Percentiles rank a stretch among this genome's conserved stretches.
Evolutionary conservation across 2,888 invertebrate species (phyloP).

Genomic region (Oscheius onirici): DNA sequence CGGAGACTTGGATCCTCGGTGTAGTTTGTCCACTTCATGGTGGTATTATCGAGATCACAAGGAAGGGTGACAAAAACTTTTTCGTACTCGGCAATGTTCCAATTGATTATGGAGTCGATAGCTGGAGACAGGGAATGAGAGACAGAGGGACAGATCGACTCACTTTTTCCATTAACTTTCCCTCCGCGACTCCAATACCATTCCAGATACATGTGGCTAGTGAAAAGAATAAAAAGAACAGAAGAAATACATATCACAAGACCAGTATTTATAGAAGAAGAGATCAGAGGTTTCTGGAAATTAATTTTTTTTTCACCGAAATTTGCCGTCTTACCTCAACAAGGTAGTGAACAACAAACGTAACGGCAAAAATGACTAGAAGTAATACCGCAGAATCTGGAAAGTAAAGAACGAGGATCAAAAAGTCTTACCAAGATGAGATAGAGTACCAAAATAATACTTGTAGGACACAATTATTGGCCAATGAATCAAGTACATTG

Average conservation of each 20-base stretch:
- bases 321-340: background rate
- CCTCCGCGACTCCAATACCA: background rate
- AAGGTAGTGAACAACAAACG: background rate
- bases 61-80: background rate
- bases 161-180: background rate
- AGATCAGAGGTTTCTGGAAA: background rate
- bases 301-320: no score
- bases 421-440: background rate
- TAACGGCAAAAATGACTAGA: background rate
- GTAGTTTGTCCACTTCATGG: background rate
- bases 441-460: background rate
- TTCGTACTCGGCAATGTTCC: background rate
- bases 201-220: background rate
- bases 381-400: background rate
- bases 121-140: background rate
- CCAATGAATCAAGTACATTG: slow-evolving; percentile 18
- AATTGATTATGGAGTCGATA: background rate
- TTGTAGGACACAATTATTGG: slow-evolving; percentile 6
- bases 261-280: background rate
- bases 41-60: slow-evolving; percentile 12
- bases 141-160: background rate
- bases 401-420: background rate
- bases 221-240: background rate
- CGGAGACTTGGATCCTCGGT: background rate
- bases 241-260: background rate